Conservation (phyloP, 2,797 vertebrate species). For the Thaleichthys pacificus region DNA sequence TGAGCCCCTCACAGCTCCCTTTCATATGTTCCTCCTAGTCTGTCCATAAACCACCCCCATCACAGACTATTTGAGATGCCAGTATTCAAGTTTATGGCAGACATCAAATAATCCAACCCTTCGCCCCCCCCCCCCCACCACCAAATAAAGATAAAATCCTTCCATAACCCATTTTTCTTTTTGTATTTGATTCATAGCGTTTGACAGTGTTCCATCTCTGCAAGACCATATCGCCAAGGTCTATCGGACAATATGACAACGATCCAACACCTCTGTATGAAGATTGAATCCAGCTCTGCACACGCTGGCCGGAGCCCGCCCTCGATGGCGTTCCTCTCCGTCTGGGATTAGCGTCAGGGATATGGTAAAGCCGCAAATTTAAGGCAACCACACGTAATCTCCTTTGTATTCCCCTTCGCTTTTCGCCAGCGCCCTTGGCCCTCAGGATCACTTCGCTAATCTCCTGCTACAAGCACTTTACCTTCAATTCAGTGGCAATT, state of each 20-base stretch:
- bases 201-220: constrained; percentile 2
- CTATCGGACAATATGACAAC: constrained; percentile 27
- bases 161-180: not conserved
- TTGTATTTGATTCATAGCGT: not conserved
- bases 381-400: constrained; percentile 23
- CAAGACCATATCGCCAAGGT: constrained; percentile 11
- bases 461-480: constrained; percentile 49
- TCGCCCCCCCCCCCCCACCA: not conserved
- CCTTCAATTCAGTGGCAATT: constrained; percentile 48
- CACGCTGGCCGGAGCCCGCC: constrained; percentile 25
- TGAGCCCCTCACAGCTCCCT: no score
- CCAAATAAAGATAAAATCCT: constrained; percentile 14
- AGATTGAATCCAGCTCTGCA: constrained; percentile 38
- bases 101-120: not conserved
- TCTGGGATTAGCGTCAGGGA: constrained; percentile 49
- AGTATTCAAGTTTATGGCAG: not conserved
- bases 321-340: constrained; percentile 46
- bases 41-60: not conserved
- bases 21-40: constrained; percentile 2
- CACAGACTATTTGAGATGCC: not conserved
- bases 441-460: constrained; percentile 43
- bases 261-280: constrained; percentile 2
- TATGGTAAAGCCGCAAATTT: constrained; percentile 38
- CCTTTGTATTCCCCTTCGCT: constrained; percentile 41
- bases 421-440: constrained; percentile 27